Evolutionary conservation across 2,797 vertebrate species (phyloP).

Genomic region (Triplophysa bombifrons): DNA sequence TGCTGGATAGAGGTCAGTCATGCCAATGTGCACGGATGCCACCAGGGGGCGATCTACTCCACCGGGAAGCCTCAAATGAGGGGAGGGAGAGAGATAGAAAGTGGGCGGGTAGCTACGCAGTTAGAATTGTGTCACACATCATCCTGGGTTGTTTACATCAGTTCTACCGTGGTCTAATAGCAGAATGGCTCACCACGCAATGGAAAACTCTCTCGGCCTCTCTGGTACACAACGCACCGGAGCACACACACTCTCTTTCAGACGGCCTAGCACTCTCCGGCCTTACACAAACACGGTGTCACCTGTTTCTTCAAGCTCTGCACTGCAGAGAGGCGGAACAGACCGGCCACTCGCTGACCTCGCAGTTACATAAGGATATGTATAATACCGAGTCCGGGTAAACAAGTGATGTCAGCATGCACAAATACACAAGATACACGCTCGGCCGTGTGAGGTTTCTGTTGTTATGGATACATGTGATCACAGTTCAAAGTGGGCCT

Average conservation of each 20-base stretch:
- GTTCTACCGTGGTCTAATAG: conserved; percentile 42
- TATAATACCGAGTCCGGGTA: conserved; percentile 46
- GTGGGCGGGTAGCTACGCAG: conserved; percentile 12
- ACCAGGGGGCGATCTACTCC: conserved; percentile 47
- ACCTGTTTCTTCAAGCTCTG: conserved; percentile 54
- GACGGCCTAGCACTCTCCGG: conserved; percentile 37
- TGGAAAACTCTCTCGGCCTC: conserved; percentile 47
- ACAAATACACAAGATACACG: conserved; percentile 29
- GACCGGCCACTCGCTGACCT: conserved; percentile 35
- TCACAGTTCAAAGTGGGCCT: conserved; percentile 30
- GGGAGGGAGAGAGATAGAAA: not conserved
- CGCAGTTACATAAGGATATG: conserved; percentile 51
- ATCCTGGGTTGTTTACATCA: conserved; percentile 57
- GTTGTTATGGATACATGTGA: conserved; percentile 34
- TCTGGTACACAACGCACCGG: conserved; percentile 31
- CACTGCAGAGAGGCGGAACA: conserved; percentile 33
- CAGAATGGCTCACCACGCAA: conserved; percentile 43
- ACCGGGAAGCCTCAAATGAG: not conserved
- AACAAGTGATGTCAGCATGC: conserved; percentile 56
- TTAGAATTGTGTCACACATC: conserved; percentile 48
- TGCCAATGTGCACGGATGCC: conserved; percentile 38
- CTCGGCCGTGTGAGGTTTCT: conserved; percentile 27
- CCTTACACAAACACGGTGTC: conserved; percentile 38
- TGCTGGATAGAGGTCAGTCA: conserved; percentile 90
- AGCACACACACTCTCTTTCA: conserved; percentile 1